Evolutionary conservation across 2,888 invertebrate genomes (phyloP).

Genomic region (Limenitis camilla): DNA sequence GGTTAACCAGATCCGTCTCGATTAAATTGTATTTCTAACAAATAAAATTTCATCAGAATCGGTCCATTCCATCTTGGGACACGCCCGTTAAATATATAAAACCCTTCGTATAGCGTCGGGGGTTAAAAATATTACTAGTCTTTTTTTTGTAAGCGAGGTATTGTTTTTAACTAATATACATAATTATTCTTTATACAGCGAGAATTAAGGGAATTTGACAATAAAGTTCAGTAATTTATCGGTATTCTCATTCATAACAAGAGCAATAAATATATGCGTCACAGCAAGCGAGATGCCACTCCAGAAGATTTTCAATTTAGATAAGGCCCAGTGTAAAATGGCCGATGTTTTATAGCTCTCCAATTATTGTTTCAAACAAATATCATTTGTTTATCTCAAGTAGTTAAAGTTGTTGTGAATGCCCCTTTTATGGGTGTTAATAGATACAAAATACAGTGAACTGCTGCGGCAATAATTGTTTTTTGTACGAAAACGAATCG

Average conservation of each 20-base stretch:
- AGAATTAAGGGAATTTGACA: not conserved
- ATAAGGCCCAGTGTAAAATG: constrained; percentile 18
- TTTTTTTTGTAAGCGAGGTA: no score
- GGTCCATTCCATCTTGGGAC: no score
- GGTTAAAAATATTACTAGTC: no score
- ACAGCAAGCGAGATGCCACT: constrained; percentile 15
- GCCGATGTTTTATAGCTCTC: constrained; percentile 13
- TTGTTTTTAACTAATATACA: not conserved
- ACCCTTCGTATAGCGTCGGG: no score
- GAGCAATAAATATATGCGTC: constrained; percentile 17
- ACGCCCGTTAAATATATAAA: no score
- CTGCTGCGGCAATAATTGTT: no score
- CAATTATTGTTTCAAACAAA: constrained; percentile 16
- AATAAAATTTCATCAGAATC: no score
- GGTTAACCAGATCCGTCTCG: no score
- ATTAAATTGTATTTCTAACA: no score
- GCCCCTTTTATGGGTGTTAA: not conserved
- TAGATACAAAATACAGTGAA: not conserved
- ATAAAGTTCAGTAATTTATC: constrained; percentile 6
- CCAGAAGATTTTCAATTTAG: constrained; percentile 23
- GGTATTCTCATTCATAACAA: constrained; percentile 13
- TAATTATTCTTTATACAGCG: not conserved
- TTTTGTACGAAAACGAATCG: no score
- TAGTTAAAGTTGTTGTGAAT: not conserved
- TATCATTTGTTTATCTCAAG: constrained; percentile 1